Evolutionary conservation across 2,797 vertebrate genomes (phyloP), one percentile per base, ranked within the genome.

Genomic region (Trematomus bernacchii): DNA sequence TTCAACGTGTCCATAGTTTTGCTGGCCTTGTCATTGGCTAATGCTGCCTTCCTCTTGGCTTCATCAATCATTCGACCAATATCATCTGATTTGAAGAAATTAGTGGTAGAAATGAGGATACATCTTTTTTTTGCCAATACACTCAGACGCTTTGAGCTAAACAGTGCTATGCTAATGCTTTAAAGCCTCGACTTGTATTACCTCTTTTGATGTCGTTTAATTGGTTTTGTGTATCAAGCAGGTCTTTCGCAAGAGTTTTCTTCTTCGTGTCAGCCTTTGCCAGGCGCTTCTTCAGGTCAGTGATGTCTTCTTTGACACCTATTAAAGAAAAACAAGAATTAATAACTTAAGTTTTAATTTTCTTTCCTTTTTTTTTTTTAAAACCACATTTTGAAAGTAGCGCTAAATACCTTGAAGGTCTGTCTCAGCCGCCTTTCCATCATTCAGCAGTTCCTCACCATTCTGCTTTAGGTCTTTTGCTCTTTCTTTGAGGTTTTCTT

Each of bases 121-220:
- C 71, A 54, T 7, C 15, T 51, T 18, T 72, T 27, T 47, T 66
- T 11, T 53, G 15, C 14, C 3, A 58, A 27, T 1, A 64, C 18
- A 60, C 19, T 46, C 23, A 48, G 18, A 60, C 30, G 23, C 6
- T 62, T 14, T 54, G n/a, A 44, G 42, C 46, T 69, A 14, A 76
- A 53, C 10, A 52, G 18, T 27, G 27, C 27, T 5, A 27, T 1
- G 10, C 51, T 40, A 27, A 68, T 75, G 14, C 10, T 43, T 9
- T 40, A 13, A 51, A 6, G 50, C 12, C 10, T 43, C 13, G 10
- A 60, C 21, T 73, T 66, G n/a, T 47, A 84, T 55, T 87, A 98
- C 98, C 97, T 96, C 94, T 95, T 9, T 88, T 93, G 77, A 96
- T 95, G 64, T 84, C 83, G 0, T 83, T 90, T n/a, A 99, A 87